Evolutionary conservation across 2,113 vertebrate genomes (phyloP).

Genomic region (Arizona elegans): DNA sequence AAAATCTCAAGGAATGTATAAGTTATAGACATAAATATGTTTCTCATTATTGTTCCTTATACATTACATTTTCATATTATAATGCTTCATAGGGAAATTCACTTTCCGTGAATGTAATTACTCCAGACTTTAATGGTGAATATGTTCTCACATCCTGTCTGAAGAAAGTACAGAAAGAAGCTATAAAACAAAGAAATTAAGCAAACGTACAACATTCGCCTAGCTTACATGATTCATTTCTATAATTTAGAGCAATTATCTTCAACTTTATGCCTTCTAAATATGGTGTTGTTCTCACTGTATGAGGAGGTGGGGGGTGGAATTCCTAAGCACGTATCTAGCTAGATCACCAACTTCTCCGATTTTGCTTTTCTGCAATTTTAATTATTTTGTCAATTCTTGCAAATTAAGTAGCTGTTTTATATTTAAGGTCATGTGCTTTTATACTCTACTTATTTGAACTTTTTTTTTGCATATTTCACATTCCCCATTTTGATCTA

Average conservation of each 20-base stretch:
- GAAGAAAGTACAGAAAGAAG: background rate
- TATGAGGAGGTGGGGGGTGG: background rate
- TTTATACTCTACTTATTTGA: background rate
- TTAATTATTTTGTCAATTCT: background rate
- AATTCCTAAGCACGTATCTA: background rate
- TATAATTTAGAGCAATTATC: background rate
- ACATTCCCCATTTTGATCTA: background rate
- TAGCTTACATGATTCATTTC: background rate
- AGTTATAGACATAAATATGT: background rate
- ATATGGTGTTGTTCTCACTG: background rate
- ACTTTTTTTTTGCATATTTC: background rate
- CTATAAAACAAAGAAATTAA: background rate
- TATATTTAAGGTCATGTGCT: background rate
- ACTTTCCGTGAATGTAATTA: background rate
- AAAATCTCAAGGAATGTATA: background rate
- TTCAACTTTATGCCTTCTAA: background rate
- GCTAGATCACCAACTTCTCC: background rate
- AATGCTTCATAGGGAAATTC: background rate
- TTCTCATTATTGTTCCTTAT: background rate
- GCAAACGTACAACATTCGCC: background rate
- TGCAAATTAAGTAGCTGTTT: background rate
- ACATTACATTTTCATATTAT: background rate
- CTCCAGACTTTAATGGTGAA: background rate
- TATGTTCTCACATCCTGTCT: background rate
- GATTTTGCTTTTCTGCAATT: too few relatives aligned